A percentile compares a stretch with the other conserved stretches of the same genome.
These are phyloP conservation scores for Damaliscus lunatus DNA, from an alignment of 2,113 vertebrate genomes.

Conservation along the genomic window DNA sequence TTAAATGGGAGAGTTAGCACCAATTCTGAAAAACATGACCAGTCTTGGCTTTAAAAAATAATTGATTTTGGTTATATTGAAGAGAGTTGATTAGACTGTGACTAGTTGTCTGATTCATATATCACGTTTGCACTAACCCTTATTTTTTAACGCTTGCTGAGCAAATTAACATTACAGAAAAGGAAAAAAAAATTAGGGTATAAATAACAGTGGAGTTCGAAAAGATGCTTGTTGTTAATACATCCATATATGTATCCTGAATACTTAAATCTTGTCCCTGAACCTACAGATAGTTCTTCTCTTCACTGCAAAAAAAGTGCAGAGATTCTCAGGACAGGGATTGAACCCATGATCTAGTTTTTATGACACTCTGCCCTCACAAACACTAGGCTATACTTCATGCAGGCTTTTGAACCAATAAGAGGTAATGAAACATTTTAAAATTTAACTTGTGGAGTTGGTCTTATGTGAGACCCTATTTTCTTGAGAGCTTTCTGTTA, in stretches of 20 bases:
- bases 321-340: background rate
- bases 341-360: background rate
- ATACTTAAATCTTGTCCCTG: background rate
- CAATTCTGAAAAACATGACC: background rate
- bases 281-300: background rate
- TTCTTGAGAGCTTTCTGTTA: slow-evolving; percentile 13
- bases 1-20: background rate
- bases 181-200: background rate
- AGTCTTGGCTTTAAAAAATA: slow-evolving; percentile 22
- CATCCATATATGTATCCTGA: background rate
- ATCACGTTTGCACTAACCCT: background rate
- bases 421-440: background rate
- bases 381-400: background rate
- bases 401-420: background rate
- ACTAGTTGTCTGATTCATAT: background rate
- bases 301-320: background rate
- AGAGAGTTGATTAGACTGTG: background rate
- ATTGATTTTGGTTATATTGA: background rate
- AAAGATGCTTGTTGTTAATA: background rate
- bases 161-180: background rate
- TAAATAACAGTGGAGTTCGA: background rate
- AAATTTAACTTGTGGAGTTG: background rate
- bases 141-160: slow-evolving; percentile 30
- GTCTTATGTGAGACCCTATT: background rate
- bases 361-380: background rate